Evolutionary conservation across 2,797 vertebrate species (phyloP).

Genomic region (Sebastes oblongus): DNA sequence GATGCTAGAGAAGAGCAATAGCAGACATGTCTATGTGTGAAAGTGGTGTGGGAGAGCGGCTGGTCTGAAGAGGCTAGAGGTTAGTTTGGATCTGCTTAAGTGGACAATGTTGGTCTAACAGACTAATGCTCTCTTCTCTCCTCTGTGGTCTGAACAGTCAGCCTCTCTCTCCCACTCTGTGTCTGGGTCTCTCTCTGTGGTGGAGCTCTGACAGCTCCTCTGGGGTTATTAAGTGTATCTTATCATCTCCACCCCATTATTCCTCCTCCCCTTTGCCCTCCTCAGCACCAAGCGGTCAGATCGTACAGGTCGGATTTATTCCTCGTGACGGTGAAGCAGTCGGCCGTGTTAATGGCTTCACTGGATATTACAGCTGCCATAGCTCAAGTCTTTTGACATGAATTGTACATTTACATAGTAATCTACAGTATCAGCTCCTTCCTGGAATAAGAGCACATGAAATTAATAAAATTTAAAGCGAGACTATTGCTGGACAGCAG

Average conservation of each 20-base stretch:
- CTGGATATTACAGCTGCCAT: slow-evolving; percentile 1
- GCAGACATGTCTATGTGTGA: slow-evolving; percentile 2
- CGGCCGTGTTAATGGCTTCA: slow-evolving; percentile 15
- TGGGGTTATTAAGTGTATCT: slow-evolving; percentile 54
- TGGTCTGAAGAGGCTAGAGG: slow-evolving; percentile 38
- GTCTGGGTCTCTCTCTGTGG: slow-evolving; percentile 13
- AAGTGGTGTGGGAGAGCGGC: slow-evolving; percentile 34
- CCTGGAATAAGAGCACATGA: neutral
- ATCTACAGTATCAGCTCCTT: neutral
- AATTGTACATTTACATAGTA: slow-evolving; percentile 11
- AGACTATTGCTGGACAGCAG: neutral
- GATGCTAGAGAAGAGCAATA: slow-evolving; percentile 1
- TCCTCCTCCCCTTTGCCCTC: slow-evolving; percentile 59
- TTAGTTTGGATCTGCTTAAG: slow-evolving; percentile 44
- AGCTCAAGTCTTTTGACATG: neutral
- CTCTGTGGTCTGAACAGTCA: slow-evolving; percentile 33
- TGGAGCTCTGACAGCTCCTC: slow-evolving; percentile 51
- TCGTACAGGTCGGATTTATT: slow-evolving; percentile 45
- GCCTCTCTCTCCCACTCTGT: slow-evolving; percentile 33
- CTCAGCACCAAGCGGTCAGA: slow-evolving; percentile 28
- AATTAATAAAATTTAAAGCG: slow-evolving; percentile 2
- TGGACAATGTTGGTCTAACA: slow-evolving; percentile 46
- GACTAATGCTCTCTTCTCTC: slow-evolving; percentile 35
- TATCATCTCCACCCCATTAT: slow-evolving; percentile 61
- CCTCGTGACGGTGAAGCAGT: slow-evolving; percentile 6